Percentiles rank a stretch among this genome's conserved stretches.
These are phyloP conservation scores for Limenitis camilla DNA, from an alignment of 2,888 invertebrate genomes.

Conservation along the genomic window DNA sequence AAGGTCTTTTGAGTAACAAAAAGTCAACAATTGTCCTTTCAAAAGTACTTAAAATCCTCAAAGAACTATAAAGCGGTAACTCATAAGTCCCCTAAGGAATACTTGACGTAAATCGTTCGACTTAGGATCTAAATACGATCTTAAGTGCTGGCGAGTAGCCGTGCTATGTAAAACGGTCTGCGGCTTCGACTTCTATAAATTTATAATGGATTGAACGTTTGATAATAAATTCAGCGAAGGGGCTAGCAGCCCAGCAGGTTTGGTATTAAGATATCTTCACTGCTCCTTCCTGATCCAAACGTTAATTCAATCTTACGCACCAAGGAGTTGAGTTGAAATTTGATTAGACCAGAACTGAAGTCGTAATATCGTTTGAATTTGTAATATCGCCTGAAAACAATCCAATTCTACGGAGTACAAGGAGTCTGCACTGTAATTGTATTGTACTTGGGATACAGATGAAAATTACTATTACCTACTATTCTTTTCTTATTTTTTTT, in stretches of 20 bases:
- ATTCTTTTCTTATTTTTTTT: not conserved
- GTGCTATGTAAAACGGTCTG: conserved; percentile 3
- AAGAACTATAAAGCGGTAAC: not conserved
- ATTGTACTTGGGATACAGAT: conserved; percentile 8
- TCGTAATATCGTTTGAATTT: conserved; percentile 17
- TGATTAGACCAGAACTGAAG: conserved; percentile 5
- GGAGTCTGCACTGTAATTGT: conserved; percentile 8
- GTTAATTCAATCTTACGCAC: conserved; percentile 18
- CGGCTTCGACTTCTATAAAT: conserved; percentile 7
- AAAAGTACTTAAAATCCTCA: no score
- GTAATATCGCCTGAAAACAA: conserved; percentile 15
- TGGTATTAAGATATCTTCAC: conserved; percentile 9
- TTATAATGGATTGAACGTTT: conserved; percentile 17
- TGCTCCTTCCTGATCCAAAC: conserved; percentile 6
- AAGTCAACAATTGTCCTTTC: no score
- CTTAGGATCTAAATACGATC: not conserved
- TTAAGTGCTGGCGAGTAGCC: not conserved
- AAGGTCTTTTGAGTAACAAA: no score
- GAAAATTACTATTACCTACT: conserved; percentile 7
- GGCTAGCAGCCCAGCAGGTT: conserved; percentile 12
- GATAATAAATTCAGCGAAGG: conserved; percentile 19
- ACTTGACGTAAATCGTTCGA: conserved; percentile 12
- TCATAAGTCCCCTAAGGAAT: conserved; percentile 2
- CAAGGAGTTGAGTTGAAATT: conserved; percentile 15
- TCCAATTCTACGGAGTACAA: conserved; percentile 8